Base-by-base conservation (phyloP, 2,888 invertebrate species). In the Sipha maydis region DNA sequence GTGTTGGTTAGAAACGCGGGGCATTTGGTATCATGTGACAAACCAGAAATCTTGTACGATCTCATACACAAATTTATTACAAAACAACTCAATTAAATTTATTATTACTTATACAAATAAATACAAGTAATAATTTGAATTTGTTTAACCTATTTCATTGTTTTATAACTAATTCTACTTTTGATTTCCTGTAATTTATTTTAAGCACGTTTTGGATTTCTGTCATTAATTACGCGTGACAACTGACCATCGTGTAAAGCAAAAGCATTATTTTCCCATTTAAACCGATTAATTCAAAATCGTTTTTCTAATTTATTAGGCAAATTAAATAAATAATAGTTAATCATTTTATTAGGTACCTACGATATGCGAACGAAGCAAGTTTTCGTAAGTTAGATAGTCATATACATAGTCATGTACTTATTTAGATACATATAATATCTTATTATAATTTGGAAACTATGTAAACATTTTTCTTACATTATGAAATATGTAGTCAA, bases 21-120 rank as follows among this genome's bases (percentile, higher is more conserved):
- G 0, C 97, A 97, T 91, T 95, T 96, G 95, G 95, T 95, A 17
- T 96, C 96, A 0, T 93, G 93, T 54, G 96, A 96, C 92, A 96
- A 96, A 91, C 96, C 96, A 0, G 94, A 95, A 91, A 95, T 95
- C 94, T 95, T 95, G 8, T 93, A 94, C 41, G 95, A 96, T 92
- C 92, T 97, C 92, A 95, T 97, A 75, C 94, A 88, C 41, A 88
- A 82, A 75, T 88, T 88, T 48, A 82, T 82, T 31, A 82, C 73
- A 17, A 88, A 88, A 88, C 88, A 82, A 75, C 88, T 88, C 5
- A 76, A 88, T n/a, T 82, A 25, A 82, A 19, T 28, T 69, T 28
- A 7, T 41, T 17, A 41, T 14, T 34, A 31, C 19, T 11, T 56
- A 48, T 48, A 48, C 3, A 77, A 77, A 14, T 77, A 54, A 54